These are phyloP conservation scores for Pterostichus niger DNA, from an alignment of 2,888 invertebrate genomes.

Conservation along the genomic window DNA sequence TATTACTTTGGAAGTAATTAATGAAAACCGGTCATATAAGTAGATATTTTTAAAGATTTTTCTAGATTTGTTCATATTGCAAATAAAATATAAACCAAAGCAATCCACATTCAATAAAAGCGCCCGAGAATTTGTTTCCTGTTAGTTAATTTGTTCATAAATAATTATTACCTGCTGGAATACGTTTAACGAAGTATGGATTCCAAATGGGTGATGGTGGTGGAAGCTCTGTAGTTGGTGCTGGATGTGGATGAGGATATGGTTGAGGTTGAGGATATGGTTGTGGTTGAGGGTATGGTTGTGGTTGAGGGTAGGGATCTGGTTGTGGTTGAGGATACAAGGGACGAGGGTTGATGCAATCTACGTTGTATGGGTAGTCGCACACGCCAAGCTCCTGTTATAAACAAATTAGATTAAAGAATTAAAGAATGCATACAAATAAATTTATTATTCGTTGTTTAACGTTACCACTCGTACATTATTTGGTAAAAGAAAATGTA, in stretches of 20 bases:
- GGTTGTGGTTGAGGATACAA: conserved; percentile 67
- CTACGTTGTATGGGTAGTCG: conserved; percentile 82
- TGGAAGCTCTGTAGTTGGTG: conserved; percentile 45
- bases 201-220: conserved; percentile 60
- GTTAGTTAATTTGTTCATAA: not conserved
- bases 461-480: not conserved
- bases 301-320: conserved; percentile 31
- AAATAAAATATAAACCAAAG: no score
- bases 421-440: not conserved
- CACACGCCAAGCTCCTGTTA: conserved; percentile 82
- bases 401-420: conserved; percentile 68
- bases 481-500: no score
- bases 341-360: conserved; percentile 76
- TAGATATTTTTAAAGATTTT: no score
- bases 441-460: no score
- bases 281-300: conserved; percentile 43
- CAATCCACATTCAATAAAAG: no score
- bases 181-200: conserved; percentile 66
- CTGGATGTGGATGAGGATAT: conserved; percentile 62
- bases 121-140: no score
- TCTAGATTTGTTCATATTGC: no score
- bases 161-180: conserved; percentile 67
- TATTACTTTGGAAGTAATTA: no score
- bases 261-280: conserved; percentile 63
- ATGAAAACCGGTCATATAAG: no score